A percentile compares a stretch with the other conserved stretches of the same genome.
phyloP scores from a whole-genome alignment of 2,888 invertebrate species.

The Cancer borealis region DNA sequence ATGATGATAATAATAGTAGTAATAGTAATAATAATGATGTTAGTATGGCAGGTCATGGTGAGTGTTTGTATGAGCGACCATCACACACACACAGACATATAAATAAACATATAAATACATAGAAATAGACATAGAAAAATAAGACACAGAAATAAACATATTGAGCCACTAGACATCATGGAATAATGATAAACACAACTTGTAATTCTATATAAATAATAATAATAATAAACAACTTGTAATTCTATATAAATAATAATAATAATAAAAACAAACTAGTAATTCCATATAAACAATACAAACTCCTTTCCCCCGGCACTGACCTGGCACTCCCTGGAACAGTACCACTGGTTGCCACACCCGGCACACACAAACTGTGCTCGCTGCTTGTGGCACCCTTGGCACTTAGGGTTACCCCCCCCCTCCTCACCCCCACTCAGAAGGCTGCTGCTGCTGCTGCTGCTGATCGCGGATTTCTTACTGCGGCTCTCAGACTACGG shows the following conservation, averaged over 20 bases:
- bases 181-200: background rate
- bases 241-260: background rate
- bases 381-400: slow-evolving; percentile 90
- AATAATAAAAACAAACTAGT: no score
- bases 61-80: no score
- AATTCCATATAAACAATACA: no score
- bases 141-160: background rate
- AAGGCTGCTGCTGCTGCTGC: background rate
- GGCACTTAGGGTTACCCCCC: slow-evolving; percentile 85
- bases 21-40: no score
- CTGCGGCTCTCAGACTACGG: slow-evolving; percentile 62
- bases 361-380: slow-evolving; percentile 94
- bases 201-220: slow-evolving; percentile 31
- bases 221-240: background rate
- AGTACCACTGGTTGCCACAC: slow-evolving; percentile 96
- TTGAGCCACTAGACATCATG: background rate
- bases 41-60: no score
- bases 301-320: no score
- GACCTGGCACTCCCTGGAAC: slow-evolving; percentile 95
- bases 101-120: slow-evolving; percentile 51
- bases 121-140: background rate
- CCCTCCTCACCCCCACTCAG: slow-evolving; percentile 57
- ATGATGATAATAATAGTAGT: no score
- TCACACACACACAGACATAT: background rate
- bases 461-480: slow-evolving; percentile 54